Base-by-base conservation (phyloP, 2,797 vertebrate genomes). In the Phylloscopus collybita region DNA sequence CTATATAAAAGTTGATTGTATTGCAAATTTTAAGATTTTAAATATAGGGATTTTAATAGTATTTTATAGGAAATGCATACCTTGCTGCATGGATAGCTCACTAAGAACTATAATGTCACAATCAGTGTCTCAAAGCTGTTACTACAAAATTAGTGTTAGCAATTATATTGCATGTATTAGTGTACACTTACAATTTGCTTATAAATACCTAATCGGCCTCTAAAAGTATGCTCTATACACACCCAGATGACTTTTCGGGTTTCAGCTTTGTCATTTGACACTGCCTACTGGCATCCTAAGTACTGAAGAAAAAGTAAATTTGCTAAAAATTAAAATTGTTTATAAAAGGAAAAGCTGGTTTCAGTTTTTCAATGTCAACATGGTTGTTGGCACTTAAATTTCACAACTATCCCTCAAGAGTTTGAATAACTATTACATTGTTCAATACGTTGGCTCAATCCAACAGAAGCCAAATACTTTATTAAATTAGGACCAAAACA, bases 21-120 rank as follows among this genome's bases (percentile, higher is more conserved):
- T 91, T 96, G 95, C 91, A 97, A 94, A 93, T 95, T 96, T 97
- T 90, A 94, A 92, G 49, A 80, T 97, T 98, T 98, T 98, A 96
- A 97, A 94, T 95, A 93, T 97, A 96, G 90, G 90, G 94, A 95
- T 97, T 96, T 97, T 97, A 97, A 97, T 96, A 88, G 72, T 96
- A 96, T 97, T 97, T 98, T 97, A 95, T 97, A 98, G 96, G 97
- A 97, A 98, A 97, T 96, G 97, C 97, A 98, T 98, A 99, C 98
- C 98, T 99, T 98, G 98, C 97, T 98, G 98, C 98, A 99, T 99
- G 99, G 98, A 97, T 98, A 98, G 97, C 94, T 96, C 97, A 96
- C 76, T 88, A 94, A 80, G 88, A 97, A 97, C 54, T 95, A 91
- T 93, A 90, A 92, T 91, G 92, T 97, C 94, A 97, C 54, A 51